Conservation (phyloP, 2,888 invertebrate genomes). For the Stenotaenia linearis region DNA sequence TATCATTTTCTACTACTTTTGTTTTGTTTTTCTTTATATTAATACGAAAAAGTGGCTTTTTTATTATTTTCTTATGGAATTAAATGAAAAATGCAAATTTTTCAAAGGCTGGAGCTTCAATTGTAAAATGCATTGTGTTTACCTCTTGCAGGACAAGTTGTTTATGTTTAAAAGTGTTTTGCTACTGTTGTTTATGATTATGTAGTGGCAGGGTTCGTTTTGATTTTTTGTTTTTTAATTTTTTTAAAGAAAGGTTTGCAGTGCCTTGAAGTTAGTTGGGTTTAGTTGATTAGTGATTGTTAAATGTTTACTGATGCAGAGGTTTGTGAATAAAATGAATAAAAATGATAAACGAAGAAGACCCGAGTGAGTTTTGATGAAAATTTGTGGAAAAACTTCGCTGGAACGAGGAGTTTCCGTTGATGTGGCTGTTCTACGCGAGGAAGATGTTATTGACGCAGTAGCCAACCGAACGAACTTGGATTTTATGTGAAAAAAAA, state of each 20-base stretch:
- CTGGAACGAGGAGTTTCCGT: background rate
- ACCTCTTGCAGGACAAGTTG: slow-evolving; percentile 16
- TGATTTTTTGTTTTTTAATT: background rate
- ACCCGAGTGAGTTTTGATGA: background rate
- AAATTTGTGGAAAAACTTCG: background rate
- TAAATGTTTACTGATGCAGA: background rate
- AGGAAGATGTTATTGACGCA: background rate
- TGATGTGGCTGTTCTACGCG: background rate
- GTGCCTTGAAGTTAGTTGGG: background rate
- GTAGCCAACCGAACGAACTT: background rate
- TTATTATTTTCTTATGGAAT: background rate
- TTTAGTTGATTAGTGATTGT: background rate
- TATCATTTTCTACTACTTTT: background rate
- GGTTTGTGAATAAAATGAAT: background rate
- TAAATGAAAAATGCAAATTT: too few relatives aligned
- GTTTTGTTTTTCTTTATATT: background rate
- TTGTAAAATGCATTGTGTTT: background rate
- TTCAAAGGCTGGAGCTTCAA: slow-evolving; percentile 30
- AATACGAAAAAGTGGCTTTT: background rate
- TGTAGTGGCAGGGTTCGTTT: slow-evolving; percentile 18
- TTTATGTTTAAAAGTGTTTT: background rate
- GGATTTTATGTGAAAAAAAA: background rate
- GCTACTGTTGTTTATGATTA: background rate
- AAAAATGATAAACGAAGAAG: background rate
- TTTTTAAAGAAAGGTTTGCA: background rate